Evolutionary conservation across 2,797 vertebrate species (phyloP).

Genomic region (Thalassophryne amazonica): DNA sequence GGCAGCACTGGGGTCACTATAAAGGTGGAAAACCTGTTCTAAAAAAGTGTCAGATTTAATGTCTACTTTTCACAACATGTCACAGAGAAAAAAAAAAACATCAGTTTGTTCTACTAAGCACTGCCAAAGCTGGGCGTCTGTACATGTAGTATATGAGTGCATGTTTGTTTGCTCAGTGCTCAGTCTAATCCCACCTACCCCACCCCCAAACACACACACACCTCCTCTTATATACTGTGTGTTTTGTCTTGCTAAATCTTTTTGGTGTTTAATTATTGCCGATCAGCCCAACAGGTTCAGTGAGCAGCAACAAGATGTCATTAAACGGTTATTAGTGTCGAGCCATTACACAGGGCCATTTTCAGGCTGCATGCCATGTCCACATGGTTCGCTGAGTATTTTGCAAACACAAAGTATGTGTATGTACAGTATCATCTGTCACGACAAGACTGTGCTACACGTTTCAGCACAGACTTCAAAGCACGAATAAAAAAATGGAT

Average conservation of each 20-base stretch:
- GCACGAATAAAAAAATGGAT: conserved; percentile 34
- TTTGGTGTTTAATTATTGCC: conserved; percentile 3
- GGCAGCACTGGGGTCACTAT: too few species aligned
- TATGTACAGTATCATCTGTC: background rate
- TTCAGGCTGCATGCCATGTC: background rate
- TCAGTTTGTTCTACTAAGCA: conserved; percentile 16
- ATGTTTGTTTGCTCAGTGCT: conserved; percentile 6
- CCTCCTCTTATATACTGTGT: conserved; percentile 19
- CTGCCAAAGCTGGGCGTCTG: background rate
- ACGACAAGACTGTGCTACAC: background rate
- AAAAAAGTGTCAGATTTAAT: too few species aligned
- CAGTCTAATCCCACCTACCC: background rate
- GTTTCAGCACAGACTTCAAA: background rate
- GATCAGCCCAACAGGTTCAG: conserved; percentile 12
- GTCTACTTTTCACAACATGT: background rate
- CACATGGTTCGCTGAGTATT: background rate
- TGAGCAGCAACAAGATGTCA: background rate
- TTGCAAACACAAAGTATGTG: background rate
- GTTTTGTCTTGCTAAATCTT: conserved; percentile 21
- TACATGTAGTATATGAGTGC: background rate
- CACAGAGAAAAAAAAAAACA: too few species aligned
- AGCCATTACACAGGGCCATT: background rate
- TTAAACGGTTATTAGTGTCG: background rate
- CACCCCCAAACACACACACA: background rate
- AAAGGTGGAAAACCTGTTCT: too few species aligned